Base-by-base conservation (phyloP, 2,113 vertebrate genomes). In the Scalopus aquaticus region DNA sequence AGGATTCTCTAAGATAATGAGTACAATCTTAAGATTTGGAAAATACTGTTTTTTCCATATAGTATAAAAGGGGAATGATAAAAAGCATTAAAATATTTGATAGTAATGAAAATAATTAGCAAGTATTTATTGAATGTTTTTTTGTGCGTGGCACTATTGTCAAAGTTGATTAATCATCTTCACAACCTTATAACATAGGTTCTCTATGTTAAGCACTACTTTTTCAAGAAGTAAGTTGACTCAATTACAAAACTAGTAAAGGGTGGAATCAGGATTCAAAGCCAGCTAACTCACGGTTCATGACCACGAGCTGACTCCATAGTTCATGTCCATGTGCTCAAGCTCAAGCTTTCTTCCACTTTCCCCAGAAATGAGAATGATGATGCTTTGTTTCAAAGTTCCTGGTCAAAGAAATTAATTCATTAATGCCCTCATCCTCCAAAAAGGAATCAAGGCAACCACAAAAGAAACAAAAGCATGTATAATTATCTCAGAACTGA, bases 381-480 rank as follows among this genome's bases (percentile, higher is more conserved):
- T 54, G n/a, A 44, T 88, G 58, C n/a, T 81, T 90, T 88, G 60
- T 79, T 82, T 90, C 70, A 83, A 87, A 79, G 30, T 67, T 81
- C 51, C 72, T 93, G 30, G n/a, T 35, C 56, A 91, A 85, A 96
- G 2, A 73, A 86, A 77, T 58, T 72, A 86, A 64, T 46, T 82
- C 70, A 84, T 49, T 30, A 77, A 58, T 54, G 60, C 60, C 49
- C 10, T 89, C 22, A 46, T 87, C 10, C 86, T 86, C 60, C 79
- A 77, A 56, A 90, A 81, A 35, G 3, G 76, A 96, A 87, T 49
- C 32, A 81, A 92, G 51, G 37, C 0, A 46, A 87, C 16, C 51
- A 64, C 24, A 37, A 69, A 16, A 35, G 16, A 67, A 69, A 69
- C n/a, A 67, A 67, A 67, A 67, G 9, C 30, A 35, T 19, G 37